phyloP scores from a whole-genome alignment of 1,140 invertebrate species.

The Drosophila kikkawai region DNA sequence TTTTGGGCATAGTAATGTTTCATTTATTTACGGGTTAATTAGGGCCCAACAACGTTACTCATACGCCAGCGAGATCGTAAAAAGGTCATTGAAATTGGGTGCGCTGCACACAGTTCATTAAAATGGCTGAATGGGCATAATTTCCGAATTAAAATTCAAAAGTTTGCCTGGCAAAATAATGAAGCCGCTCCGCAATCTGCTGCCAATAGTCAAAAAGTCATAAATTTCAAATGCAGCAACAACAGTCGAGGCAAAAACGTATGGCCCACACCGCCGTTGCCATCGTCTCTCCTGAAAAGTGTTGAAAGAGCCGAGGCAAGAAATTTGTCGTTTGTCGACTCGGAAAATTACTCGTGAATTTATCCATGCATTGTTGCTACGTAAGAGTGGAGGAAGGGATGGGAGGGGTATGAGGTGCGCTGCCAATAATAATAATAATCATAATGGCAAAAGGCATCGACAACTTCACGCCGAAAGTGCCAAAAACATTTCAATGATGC shows the following conservation, averaged over 20 bases:
- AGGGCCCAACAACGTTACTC: conserved; percentile 52
- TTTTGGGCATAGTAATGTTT: conserved; percentile 17
- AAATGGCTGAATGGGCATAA: conserved; percentile 67
- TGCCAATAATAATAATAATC: conserved; percentile 81
- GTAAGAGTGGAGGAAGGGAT: neutral
- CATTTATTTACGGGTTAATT: conserved; percentile 65
- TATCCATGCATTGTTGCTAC: conserved; percentile 71
- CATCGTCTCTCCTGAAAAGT: conserved; percentile 41
- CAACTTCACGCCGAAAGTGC: conserved; percentile 77
- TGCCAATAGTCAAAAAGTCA: conserved; percentile 83
- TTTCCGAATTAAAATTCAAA: conserved; percentile 83
- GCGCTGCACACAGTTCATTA: conserved; percentile 52
- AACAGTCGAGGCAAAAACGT: conserved; percentile 53
- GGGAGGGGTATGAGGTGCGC: conserved; percentile 4
- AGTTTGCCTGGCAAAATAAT: conserved; percentile 78
- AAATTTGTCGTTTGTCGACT: conserved; percentile 62
- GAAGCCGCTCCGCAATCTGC: conserved; percentile 75
- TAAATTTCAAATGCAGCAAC: conserved; percentile 79
- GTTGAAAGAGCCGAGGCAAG: conserved; percentile 62
- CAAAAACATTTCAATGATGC: conserved; percentile 80
- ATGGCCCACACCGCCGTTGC: conserved; percentile 26
- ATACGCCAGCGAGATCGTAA: conserved; percentile 55
- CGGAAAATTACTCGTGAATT: conserved; percentile 61
- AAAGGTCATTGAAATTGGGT: conserved; percentile 64
- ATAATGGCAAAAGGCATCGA: conserved; percentile 62